Base-by-base conservation (phyloP, 2,113 vertebrate genomes). In the Pteropus alecto region DNA sequence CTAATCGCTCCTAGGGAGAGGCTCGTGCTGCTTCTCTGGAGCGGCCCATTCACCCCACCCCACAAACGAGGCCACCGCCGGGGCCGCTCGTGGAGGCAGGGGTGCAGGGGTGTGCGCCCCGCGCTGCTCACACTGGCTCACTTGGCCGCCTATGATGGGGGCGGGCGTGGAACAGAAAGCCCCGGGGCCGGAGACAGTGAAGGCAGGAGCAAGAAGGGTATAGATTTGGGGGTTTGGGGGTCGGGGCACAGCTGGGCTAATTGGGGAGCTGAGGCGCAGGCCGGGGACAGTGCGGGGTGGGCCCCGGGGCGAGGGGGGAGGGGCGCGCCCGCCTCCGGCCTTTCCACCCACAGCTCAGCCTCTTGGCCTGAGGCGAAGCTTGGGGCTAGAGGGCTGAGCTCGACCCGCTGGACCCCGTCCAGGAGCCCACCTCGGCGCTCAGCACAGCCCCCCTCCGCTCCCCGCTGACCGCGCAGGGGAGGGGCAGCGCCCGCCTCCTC, bases 321-420 rank as follows among this genome's bases (percentile, higher is more conserved):
- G 92, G 93, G 18, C 14, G 30, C 46, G 6, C 41, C 76, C 28
- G 58, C 86, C 76, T 26, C 35, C 30, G 67, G 82, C 68, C 90
- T 60, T 48, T 78, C 41, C 92, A 71, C 63, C 43, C n/a, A 38
- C 51, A 8, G 93, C 96, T 48, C 78, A 93, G 92, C 93, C 87
- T 97, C 90, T 73, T 97, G 97, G 97, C 97, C 97, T 70, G 83
- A 96, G 97, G 98, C 98, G 48, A 96, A 74, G 97, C 98, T 95
- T n/a, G 28, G 76, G 95, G 98, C 97, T 11, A 96, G 28, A 97
- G 83, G 93, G 86, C 93, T 60, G 90, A 73, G 89, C 83, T 73
- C 89, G 68, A 61, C 38, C 76, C 0, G 82, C 96, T 96, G 96
- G 96, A 97, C 93, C 10, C 26, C 41, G 30, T 87, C 90, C 97